These are phyloP conservation scores for Rhegmatorhina hoffmannsi DNA, from an alignment of 2,113 vertebrate genomes.

Conservation along the genomic window DNA sequence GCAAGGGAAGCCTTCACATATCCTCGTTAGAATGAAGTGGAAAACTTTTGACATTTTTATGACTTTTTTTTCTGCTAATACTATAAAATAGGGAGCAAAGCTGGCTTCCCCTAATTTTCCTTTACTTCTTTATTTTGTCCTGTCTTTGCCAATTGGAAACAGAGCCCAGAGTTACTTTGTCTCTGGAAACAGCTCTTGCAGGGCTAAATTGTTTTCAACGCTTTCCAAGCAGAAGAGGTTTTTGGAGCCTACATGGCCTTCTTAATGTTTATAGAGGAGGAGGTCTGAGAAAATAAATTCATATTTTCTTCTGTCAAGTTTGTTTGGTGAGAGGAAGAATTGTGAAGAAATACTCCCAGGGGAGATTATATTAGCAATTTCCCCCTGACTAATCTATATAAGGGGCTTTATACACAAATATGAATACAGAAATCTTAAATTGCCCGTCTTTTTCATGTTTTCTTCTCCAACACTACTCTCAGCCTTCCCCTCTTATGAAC, in stretches of 20 bases:
- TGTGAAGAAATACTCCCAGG: background rate
- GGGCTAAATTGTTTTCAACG: background rate
- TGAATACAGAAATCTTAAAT: background rate
- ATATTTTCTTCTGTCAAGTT: background rate
- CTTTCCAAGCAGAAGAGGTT: slow-evolving; percentile 7
- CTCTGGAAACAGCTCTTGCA: slow-evolving; percentile 16
- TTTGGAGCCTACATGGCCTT: background rate
- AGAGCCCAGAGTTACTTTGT: background rate
- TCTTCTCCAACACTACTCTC: background rate
- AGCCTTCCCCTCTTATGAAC: background rate
- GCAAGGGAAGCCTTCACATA: background rate
- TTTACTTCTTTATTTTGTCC: slow-evolving; percentile 32
- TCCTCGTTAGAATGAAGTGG: rapidly evolving
- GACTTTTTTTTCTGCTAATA: background rate
- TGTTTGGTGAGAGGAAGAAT: background rate
- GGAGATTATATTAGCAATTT: background rate
- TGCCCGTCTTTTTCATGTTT: background rate
- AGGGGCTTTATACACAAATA: background rate
- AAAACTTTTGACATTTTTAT: background rate
- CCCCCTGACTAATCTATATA: background rate
- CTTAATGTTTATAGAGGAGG: background rate
- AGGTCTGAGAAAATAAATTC: background rate
- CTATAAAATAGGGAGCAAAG: slow-evolving; percentile 39
- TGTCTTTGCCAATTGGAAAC: slow-evolving; percentile 48
- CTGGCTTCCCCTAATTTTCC: slow-evolving; percentile 34